A percentile compares a stretch with the other conserved stretches of the same genome.
Evolutionary conservation across 1,140 invertebrate genomes (phyloP).

Genomic region (Zaprionus lachaisei): DNA sequence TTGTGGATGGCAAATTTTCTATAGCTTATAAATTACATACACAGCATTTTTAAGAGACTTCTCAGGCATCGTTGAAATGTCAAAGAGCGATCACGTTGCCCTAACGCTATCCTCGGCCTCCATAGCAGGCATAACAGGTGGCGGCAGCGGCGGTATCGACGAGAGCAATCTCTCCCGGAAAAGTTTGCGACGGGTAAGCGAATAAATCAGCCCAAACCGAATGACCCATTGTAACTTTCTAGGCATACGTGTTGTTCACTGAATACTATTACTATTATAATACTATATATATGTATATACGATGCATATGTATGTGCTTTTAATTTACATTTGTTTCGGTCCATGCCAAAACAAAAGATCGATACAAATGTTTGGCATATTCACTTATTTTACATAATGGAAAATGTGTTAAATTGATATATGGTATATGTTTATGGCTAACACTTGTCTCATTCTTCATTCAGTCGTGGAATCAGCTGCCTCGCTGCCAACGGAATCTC

Average conservation of each 20-base stretch:
- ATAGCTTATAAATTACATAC: constrained; percentile 2
- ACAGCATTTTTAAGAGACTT: not conserved
- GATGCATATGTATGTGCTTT: not conserved
- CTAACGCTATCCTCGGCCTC: constrained; percentile 61
- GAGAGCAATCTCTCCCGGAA: constrained; percentile 56
- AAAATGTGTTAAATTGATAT: not conserved
- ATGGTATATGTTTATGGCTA: not conserved
- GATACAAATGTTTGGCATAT: not conserved
- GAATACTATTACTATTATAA: no score
- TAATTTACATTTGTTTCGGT: constrained; percentile 7
- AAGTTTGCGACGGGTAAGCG: constrained; percentile 73
- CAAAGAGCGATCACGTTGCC: constrained; percentile 73
- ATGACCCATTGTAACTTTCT: constrained; percentile 5
- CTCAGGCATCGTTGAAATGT: constrained; percentile 42
- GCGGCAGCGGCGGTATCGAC: constrained; percentile 38
- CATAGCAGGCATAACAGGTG: constrained; percentile 33
- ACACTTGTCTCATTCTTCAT: constrained; percentile 17
- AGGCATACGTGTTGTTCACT: constrained; percentile 10
- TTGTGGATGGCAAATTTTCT: constrained; percentile 7
- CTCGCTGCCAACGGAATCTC: constrained; percentile 91
- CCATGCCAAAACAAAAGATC: constrained; percentile 1
- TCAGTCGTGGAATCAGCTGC: constrained; percentile 93
- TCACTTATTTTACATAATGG: not conserved
- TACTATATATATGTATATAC: constrained; percentile 5
- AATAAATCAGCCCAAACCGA: not conserved